These are phyloP conservation scores for Phenganax subtilis DNA, from an alignment of 92 coral and sea anemone species.

Conservation along the genomic window DNA sequence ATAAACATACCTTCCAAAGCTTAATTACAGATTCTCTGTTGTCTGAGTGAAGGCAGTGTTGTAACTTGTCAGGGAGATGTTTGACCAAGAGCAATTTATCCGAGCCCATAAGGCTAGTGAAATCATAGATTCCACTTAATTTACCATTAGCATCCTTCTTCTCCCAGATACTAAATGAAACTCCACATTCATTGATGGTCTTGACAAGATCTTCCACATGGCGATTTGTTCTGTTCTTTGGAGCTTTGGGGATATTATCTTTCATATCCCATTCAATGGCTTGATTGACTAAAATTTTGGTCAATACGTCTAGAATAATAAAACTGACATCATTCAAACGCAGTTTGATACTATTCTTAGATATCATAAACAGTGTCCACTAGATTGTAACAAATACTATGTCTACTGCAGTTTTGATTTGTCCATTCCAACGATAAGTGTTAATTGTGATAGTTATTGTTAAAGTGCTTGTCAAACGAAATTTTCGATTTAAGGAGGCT, in stretches of 20 bases:
- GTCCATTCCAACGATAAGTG: too few species aligned
- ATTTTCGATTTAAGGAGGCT: too few species aligned
- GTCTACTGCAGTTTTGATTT: too few species aligned
- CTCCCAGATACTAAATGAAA: constrained; percentile 26
- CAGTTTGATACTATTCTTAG: too few species aligned
- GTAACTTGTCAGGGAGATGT: constrained; percentile 21
- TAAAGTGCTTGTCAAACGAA: too few species aligned
- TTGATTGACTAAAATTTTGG: constrained; percentile 38
- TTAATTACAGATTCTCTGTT: not conserved
- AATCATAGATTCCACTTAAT: constrained; percentile 22
- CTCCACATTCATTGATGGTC: constrained; percentile 28
- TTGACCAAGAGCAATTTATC: not conserved
- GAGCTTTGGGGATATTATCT: constrained; percentile 33
- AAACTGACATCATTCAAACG: not conserved
- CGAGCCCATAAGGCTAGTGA: constrained; percentile 16
- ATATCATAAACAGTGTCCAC: too few species aligned
- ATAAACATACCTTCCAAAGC: not conserved
- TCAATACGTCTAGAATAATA: constrained; percentile 23
- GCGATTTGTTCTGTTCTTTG: constrained; percentile 19
- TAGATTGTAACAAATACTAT: too few species aligned
- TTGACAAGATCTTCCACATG: constrained; percentile 34
- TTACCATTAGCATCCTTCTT: constrained; percentile 24
- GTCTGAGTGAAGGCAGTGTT: constrained; percentile 17
- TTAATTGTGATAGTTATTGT: too few species aligned
- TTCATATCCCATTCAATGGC: constrained; percentile 46